Base-by-base conservation (phyloP, 2,888 invertebrate genomes). In the Lacanobia wlatinum region DNA sequence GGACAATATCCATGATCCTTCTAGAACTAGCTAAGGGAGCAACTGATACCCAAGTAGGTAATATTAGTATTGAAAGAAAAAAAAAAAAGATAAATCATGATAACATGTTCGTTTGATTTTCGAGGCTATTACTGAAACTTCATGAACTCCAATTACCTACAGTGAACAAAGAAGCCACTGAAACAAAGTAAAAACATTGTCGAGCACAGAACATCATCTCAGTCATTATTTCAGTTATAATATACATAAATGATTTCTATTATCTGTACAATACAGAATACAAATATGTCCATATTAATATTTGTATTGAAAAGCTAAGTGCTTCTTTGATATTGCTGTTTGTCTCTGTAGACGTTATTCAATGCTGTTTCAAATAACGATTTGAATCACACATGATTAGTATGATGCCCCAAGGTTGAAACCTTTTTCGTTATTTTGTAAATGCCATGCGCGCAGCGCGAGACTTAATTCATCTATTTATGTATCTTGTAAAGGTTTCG, bases 201-300 rank as follows among this genome's bases (percentile, higher is more conserved):
- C 50, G 63, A 61, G 21, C 48, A 28, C 10, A 66, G 63, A 68
- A 66, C 56, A 76, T 75, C 78, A 72, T 75, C 60, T 50, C 50
- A 34, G 70, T 66, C 53, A 71, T 81, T 70, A 73, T 69, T 80
- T 70, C 64, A 58, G 62, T 38, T 71, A 55, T 59, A 69, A 60
- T 80, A 46, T 60, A 61, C 52, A 52, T 50, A 79, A 80, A 74
- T 60, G 53, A 48, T 64, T 34, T 60, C 55, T n/a, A 76, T 78
- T 56, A 75, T 79, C 59, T 46, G 46, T 50, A 74, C 53, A 67
- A 61, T 46, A 78, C 21, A 59, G 67, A 74, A 46, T 61, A 67
- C 61, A 50, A 79, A 72, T 16, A 50, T 55, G n/a, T 64, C 58
- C 43, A 59, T 59, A 78, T 48, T 52, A 16, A 34, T 64, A 50